These are phyloP conservation scores for Geococcyx californianus DNA, from an alignment of 2,113 vertebrate genomes.

Conservation along the genomic window DNA sequence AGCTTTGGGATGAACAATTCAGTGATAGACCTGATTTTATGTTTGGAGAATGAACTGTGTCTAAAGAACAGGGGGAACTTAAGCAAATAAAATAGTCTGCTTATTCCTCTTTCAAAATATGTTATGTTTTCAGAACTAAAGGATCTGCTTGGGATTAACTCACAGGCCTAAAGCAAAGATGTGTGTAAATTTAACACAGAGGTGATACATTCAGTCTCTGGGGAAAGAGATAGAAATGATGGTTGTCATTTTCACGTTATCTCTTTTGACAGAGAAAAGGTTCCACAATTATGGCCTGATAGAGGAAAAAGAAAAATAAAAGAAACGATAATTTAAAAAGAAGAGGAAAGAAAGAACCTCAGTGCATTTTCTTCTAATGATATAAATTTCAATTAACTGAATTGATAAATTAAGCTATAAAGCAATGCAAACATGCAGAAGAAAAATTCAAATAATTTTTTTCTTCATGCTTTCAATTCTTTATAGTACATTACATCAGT, in stretches of 20 bases:
- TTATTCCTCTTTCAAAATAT: background rate
- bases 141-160: slow-evolving; percentile 29
- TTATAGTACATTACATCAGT: slow-evolving; percentile 81
- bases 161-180: slow-evolving; percentile 44
- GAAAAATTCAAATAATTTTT: slow-evolving; percentile 75
- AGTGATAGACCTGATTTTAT: background rate
- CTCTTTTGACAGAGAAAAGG: slow-evolving; percentile 50
- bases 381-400: slow-evolving; percentile 71
- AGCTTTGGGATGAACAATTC: background rate
- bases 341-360: slow-evolving; percentile 20
- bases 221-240: slow-evolving; percentile 53
- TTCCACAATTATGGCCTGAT: slow-evolving; percentile 3
- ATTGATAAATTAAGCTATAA: slow-evolving; percentile 74
- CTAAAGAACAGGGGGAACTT: background rate
- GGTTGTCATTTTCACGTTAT: slow-evolving; percentile 64
- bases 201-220: slow-evolving; percentile 23
- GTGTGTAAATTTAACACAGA: slow-evolving; percentile 46
- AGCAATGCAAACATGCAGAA: slow-evolving; percentile 73
- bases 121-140: slow-evolving; percentile 25
- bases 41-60: background rate
- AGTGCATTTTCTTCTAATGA: slow-evolving; percentile 60
- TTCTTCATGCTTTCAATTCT: slow-evolving; percentile 74
- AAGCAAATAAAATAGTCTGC: background rate
- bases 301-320: background rate
- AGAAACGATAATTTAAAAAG: slow-evolving; percentile 40